Conservation (phyloP, 2,888 invertebrate species). For the Patella caerulea region DNA sequence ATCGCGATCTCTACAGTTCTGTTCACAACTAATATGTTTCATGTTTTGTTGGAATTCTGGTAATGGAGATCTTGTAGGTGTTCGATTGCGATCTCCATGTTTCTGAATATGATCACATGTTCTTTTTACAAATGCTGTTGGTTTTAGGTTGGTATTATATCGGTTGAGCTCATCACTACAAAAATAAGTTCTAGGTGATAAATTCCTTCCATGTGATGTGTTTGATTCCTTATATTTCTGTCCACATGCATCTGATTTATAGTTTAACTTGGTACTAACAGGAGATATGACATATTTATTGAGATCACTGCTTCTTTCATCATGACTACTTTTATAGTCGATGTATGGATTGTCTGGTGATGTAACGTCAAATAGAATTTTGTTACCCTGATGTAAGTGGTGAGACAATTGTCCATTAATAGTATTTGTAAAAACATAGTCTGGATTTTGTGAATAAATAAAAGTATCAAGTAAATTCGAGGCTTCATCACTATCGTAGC, state of each 20-base stretch:
- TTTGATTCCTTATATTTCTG: too few relatives aligned
- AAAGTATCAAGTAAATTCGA: background rate
- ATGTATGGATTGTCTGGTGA: conserved; percentile 49
- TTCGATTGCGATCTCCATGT: too few relatives aligned
- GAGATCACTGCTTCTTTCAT: too few relatives aligned
- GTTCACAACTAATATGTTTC: background rate
- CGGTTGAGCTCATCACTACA: too few relatives aligned
- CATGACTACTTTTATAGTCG: conserved; percentile 4
- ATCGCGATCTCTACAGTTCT: too few relatives aligned
- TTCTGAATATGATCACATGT: too few relatives aligned
- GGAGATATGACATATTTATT: background rate
- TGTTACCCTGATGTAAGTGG: conserved; percentile 35
- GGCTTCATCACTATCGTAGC: conserved; percentile 1
- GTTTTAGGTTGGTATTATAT: too few relatives aligned
- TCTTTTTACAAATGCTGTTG: too few relatives aligned
- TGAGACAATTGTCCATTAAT: conserved; percentile 37
- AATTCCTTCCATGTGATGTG: too few relatives aligned
- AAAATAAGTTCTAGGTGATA: too few relatives aligned
- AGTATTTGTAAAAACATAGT: background rate
- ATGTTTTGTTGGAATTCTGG: background rate
- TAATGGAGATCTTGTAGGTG: background rate
- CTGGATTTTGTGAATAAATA: background rate
- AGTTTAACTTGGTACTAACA: background rate
- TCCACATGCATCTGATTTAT: too few relatives aligned
- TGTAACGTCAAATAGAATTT: conserved; percentile 54